phyloP scores from a whole-genome alignment of 2,797 vertebrate species.

The Pteropus rufus region DNA sequence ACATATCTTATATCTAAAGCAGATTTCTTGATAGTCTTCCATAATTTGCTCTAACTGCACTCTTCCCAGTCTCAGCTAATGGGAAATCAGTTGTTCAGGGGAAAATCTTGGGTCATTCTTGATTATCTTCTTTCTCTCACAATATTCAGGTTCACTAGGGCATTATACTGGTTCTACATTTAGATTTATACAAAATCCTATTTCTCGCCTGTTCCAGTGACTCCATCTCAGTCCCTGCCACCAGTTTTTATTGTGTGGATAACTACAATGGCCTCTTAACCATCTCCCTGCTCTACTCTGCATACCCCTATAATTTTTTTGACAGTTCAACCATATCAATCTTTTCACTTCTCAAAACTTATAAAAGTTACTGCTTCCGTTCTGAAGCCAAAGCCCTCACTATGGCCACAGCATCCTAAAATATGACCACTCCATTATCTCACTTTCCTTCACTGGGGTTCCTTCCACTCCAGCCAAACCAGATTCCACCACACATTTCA shows the following conservation, averaged over 20 bases:
- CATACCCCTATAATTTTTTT: background rate
- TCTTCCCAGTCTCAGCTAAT: background rate
- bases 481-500: too few relatives aligned
- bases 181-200: background rate
- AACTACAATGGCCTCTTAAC: background rate
- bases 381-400: background rate
- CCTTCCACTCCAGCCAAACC: too few relatives aligned
- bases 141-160: background rate
- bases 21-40: background rate
- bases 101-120: background rate
- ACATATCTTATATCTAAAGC: background rate
- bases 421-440: background rate
- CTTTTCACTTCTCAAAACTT: background rate
- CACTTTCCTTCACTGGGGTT: background rate
- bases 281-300: background rate
- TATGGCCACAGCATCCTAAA: background rate
- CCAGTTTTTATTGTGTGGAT: background rate
- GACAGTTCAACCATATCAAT: background rate
- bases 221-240: background rate
- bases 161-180: background rate
- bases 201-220: background rate
- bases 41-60: background rate
- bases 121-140: background rate
- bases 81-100: background rate
- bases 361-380: background rate